Conservation (phyloP, 2,888 invertebrate species). For the Perdita meconis region DNA sequence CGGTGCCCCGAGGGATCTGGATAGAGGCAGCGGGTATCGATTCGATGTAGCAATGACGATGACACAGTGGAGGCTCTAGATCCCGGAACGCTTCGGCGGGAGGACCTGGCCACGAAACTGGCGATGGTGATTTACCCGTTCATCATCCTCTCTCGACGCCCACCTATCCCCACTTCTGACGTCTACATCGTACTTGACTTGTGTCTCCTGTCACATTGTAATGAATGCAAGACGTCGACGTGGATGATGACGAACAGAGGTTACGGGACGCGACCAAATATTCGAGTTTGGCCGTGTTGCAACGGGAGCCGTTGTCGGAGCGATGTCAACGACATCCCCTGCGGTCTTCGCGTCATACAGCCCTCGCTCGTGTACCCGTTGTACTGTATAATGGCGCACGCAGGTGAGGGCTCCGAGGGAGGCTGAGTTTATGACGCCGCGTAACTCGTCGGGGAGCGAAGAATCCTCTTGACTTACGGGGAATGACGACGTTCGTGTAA, state of each 20-base stretch:
- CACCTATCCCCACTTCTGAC: not conserved
- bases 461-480: not conserved
- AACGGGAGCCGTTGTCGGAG: conserved; percentile 57
- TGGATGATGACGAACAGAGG: conserved; percentile 62
- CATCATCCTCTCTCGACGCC: conserved; percentile 19
- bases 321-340: conserved; percentile 64
- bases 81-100: conserved; percentile 3
- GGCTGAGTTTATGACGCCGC: conserved; percentile 24
- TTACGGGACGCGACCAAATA: conserved; percentile 57
- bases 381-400: conserved; percentile 46
- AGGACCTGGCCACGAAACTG: conserved; percentile 25
- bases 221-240: conserved; percentile 68
- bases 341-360: conserved; percentile 53
- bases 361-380: conserved; percentile 36
- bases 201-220: conserved; percentile 45
- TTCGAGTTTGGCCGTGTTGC: conserved; percentile 53
- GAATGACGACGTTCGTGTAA: not conserved
- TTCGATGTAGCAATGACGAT: not conserved
- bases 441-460: not conserved
- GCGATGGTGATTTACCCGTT: conserved; percentile 38
- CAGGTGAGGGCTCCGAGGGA: conserved; percentile 24
- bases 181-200: conserved; percentile 22
- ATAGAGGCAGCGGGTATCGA: not conserved
- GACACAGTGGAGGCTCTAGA: not conserved
- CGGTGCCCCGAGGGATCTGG: too few species aligned